phyloP scores from a whole-genome alignment of 2,113 vertebrate species.

The Felis catus region DNA sequence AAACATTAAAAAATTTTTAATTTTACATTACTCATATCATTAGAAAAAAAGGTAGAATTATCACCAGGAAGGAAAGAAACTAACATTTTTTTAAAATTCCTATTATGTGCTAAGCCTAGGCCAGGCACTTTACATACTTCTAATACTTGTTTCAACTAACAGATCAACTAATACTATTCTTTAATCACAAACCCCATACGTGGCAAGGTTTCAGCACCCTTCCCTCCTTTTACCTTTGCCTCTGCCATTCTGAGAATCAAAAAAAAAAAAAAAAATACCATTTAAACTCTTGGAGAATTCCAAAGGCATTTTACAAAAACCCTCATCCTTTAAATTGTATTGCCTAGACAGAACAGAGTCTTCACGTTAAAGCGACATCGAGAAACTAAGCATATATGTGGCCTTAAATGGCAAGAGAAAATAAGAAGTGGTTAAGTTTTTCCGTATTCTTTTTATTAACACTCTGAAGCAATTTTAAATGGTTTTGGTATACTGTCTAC shows the following conservation, averaged over 20 bases:
- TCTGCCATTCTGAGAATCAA: neutral
- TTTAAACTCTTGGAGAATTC: conserved; percentile 36
- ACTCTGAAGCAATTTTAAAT: neutral
- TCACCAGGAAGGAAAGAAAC: conserved; percentile 32
- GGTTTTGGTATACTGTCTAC: neutral
- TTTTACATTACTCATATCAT: neutral
- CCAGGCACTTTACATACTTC: conserved; percentile 26
- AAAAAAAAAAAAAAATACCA: neutral
- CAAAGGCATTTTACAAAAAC: conserved; percentile 8
- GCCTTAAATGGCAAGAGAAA: conserved; percentile 6
- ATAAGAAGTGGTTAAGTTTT: neutral
- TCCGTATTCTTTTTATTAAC: neutral
- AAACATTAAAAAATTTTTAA: no score
- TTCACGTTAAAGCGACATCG: neutral
- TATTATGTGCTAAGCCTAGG: neutral
- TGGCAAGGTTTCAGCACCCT: neutral
- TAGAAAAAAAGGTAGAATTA: neutral
- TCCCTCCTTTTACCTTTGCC: conserved; percentile 11
- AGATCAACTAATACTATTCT: neutral
- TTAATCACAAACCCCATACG: neutral
- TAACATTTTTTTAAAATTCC: neutral
- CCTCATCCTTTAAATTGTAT: neutral
- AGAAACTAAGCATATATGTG: neutral
- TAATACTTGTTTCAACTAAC: conserved; percentile 19
- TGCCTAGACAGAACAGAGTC: neutral